Conservation (phyloP, 2,888 invertebrate species). For the Falcaria lacertinaria region DNA sequence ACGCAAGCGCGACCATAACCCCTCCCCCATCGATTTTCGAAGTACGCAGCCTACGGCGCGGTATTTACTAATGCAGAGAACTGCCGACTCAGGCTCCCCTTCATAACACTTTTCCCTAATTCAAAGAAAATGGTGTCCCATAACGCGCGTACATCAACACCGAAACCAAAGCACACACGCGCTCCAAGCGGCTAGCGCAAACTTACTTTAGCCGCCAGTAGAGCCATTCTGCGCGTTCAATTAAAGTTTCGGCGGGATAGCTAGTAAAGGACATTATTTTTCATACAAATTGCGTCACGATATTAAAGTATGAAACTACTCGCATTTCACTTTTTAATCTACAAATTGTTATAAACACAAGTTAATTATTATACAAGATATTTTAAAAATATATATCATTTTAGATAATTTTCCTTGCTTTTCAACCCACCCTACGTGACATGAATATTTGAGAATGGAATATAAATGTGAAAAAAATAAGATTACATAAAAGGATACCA, state of each 20-base stretch:
- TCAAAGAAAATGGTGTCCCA: constrained; percentile 30
- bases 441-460: no score
- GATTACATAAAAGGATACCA: no score
- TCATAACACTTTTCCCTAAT: constrained; percentile 53
- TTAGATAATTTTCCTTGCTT: no score
- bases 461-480: no score
- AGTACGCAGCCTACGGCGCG: constrained; percentile 55
- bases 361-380: no score
- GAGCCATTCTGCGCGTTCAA: neutral
- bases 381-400: no score
- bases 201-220: neutral
- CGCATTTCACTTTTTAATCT: no score
- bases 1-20: constrained; percentile 50
- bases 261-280: no score
- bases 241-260: neutral
- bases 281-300: no score
- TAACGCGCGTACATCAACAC: constrained; percentile 5
- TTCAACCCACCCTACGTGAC: no score
- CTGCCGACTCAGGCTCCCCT: constrained; percentile 48
- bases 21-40: constrained; percentile 71
- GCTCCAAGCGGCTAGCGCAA: neutral
- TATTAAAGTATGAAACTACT: no score
- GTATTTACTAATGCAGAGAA: constrained; percentile 70
- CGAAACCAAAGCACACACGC: neutral
- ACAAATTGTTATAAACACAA: no score